Evolutionary conservation across 2,888 invertebrate genomes (phyloP).

Genomic region (Saturnia japonica): DNA sequence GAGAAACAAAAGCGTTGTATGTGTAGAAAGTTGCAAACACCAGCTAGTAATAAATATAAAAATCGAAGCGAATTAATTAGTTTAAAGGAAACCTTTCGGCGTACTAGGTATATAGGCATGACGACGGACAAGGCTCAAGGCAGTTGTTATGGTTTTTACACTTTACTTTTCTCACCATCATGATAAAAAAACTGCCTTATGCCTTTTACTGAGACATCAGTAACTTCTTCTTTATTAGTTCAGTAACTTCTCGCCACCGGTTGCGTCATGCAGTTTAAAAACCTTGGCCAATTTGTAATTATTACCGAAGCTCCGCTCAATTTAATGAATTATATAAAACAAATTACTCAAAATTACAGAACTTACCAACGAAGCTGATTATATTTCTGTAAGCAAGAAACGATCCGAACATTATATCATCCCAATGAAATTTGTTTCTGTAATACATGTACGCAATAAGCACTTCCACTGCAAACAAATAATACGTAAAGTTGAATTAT

Average conservation of each 20-base stretch:
- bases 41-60: no score
- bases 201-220: neutral
- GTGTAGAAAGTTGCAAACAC: no score
- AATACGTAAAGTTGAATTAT: neutral
- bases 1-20: no score
- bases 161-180: neutral
- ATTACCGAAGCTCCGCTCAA: neutral
- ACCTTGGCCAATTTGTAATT: neutral
- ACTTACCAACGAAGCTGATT: slow-evolving; percentile 70
- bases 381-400: slow-evolving; percentile 72
- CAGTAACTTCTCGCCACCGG: neutral
- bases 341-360: slow-evolving; percentile 13
- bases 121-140: neutral
- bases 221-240: no score
- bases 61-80: no score
- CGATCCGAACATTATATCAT: slow-evolving; percentile 71
- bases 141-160: neutral
- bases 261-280: neutral
- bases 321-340: neutral
- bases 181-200: neutral
- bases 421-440: slow-evolving; percentile 73
- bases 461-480: slow-evolving; percentile 63
- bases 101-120: neutral
- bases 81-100: neutral
- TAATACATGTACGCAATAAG: slow-evolving; percentile 73